Evolutionary conservation across 1,140 invertebrate genomes (phyloP).

Genomic region (Pogonomyrmex californicus): DNA sequence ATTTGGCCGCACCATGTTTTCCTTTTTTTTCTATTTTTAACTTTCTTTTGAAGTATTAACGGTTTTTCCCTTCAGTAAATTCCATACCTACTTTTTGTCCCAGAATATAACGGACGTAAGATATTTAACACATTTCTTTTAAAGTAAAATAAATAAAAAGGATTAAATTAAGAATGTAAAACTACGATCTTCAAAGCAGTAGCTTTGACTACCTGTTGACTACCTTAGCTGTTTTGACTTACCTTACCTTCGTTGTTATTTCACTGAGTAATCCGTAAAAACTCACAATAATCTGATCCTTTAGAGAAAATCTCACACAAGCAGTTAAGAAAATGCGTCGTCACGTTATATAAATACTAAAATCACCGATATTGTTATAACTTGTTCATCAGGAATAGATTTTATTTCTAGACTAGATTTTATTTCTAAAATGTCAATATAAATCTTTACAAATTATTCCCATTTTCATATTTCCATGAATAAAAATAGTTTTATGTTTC

Average conservation of each 20-base stretch:
- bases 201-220: slow-evolving; percentile 82
- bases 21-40: not conserved
- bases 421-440: not conserved
- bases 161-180: not conserved
- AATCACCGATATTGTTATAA: not conserved
- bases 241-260: not conserved
- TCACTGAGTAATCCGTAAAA: slow-evolving; percentile 1
- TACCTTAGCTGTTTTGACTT: too few relatives aligned
- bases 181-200: slow-evolving; percentile 68
- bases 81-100: not conserved
- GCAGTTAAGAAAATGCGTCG: not conserved
- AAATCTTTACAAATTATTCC: not conserved
- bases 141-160: slow-evolving; percentile 74
- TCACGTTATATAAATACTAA: not conserved
- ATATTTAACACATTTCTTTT: slow-evolving; percentile 45
- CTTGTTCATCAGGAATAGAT: too few relatives aligned
- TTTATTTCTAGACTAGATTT: not conserved
- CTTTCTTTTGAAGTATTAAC: not conserved
- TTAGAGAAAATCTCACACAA: too few relatives aligned
- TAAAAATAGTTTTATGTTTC: too few relatives aligned
- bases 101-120: not conserved
- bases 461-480: too few relatives aligned
- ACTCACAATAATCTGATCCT: too few relatives aligned
- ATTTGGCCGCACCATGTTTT: not conserved
- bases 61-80: not conserved